Evolutionary conservation across 30 jellyfish, hydroid and myxozoan species (phyloP).

Genomic region (Hydractinia echinata): DNA sequence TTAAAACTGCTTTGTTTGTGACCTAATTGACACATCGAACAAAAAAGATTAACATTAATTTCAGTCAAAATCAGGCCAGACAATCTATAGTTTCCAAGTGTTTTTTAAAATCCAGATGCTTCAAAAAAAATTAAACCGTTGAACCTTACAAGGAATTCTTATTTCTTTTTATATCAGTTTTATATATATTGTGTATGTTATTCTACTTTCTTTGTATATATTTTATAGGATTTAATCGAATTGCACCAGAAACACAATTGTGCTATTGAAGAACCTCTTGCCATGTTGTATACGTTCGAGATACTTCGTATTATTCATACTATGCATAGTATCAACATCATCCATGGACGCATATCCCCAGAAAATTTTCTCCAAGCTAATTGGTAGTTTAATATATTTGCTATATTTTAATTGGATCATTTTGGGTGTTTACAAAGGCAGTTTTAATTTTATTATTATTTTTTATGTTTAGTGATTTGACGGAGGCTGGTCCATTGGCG

Average conservation of each 20-base stretch:
- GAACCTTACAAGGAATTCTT: background rate
- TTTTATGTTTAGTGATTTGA: slow-evolving; percentile 16
- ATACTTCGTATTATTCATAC: slow-evolving; percentile 9
- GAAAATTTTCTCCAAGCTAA: slow-evolving; percentile 18
- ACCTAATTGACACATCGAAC: too few relatives aligned
- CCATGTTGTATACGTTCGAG: slow-evolving; percentile 23
- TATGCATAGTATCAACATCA: background rate
- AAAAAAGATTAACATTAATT: too few relatives aligned
- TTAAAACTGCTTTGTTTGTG: too few relatives aligned
- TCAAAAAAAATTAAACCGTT: too few relatives aligned
- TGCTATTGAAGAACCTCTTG: slow-evolving; percentile 12
- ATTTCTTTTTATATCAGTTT: background rate
- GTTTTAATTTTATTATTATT: background rate
- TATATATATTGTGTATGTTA: background rate
- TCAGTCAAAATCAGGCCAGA: too few relatives aligned
- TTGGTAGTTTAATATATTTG: background rate
- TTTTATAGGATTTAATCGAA: slow-evolving; percentile 15
- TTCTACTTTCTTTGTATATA: background rate
- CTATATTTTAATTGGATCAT: background rate
- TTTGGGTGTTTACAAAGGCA: background rate
- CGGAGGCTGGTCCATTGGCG: slow-evolving; percentile 22
- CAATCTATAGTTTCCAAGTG: too few relatives aligned
- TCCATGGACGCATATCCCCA: slow-evolving; percentile 4
- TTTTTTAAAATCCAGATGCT: too few relatives aligned
- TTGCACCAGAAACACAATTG: background rate